These are phyloP conservation scores for Nesidiocoris tenuis DNA, from an alignment of 2,888 invertebrate species.

Conservation along the genomic window DNA sequence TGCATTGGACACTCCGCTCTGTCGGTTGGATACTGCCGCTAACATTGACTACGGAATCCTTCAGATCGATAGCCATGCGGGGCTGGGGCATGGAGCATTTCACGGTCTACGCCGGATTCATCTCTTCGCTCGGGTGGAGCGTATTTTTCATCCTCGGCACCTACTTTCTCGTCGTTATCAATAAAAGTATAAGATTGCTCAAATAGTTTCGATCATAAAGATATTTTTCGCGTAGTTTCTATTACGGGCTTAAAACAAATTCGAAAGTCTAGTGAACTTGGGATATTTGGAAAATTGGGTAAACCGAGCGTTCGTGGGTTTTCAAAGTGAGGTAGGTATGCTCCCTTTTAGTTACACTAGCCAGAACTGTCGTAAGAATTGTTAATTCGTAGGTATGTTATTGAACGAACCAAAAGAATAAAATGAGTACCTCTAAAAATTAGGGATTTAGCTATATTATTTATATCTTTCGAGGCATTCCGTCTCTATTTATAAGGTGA, in stretches of 20 bases:
- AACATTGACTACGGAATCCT: constrained; percentile 73
- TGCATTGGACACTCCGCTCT: constrained; percentile 63
- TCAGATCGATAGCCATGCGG: constrained; percentile 73
- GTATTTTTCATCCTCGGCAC: constrained; percentile 57
- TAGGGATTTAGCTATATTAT: background rate
- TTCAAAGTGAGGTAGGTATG: no score
- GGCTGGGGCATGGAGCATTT: constrained; percentile 69
- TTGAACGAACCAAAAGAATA: background rate
- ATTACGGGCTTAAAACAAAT: no score
- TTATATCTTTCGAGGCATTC: background rate
- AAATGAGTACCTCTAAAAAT: background rate
- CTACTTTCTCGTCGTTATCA: constrained; percentile 37
- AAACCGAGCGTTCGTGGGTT: no score
- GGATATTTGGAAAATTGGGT: no score
- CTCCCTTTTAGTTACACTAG: no score
- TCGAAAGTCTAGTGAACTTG: no score
- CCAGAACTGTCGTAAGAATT: no score
- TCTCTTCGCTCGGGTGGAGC: constrained; percentile 68
- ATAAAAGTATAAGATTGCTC: constrained; percentile 41
- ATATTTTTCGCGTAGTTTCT: no score
- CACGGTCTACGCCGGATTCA: constrained; percentile 72
- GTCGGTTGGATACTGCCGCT: constrained; percentile 71
- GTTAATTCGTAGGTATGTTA: no score
- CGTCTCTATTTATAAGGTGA: background rate
- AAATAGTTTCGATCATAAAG: no score